Evolutionary conservation across 2,113 vertebrate genomes (phyloP), one percentile per base, ranked within the genome.

Genomic region (Nothobranchius furzeri): DNA sequence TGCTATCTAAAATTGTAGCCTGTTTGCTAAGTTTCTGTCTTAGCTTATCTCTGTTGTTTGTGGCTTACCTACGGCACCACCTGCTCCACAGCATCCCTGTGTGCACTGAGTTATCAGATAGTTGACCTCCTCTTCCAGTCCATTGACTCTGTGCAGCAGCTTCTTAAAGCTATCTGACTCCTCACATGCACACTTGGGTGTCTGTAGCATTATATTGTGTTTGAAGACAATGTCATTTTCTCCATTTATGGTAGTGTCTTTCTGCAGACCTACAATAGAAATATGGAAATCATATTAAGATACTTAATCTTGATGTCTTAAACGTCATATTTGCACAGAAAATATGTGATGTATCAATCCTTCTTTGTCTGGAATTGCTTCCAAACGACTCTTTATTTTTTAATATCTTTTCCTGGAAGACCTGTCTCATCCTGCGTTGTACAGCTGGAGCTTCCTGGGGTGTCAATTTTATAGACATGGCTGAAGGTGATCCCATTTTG

Each of bases 141-240:
- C 94, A 60, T 93, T 93, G 62, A 96, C 65, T 55, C 94, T 92
- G 83, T 93, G 94, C 74, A 96, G 45, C 30, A 96, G 90, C 35
- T 85, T 84, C 73, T 91, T 94, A 58, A 96, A 49, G 3, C 85
- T 89, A 36, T 92, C 91, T 0, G 91, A 90, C 63, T 91, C 85
- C 37, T 85, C 91, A 5, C 95, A 96, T 77, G 89, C 90, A 68
- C 90, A 93, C 64, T 77, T 91, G 0, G 92, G 90, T 0, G 88
- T 62, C 40, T 93, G 92, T 42, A 96, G 87, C 15, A 25, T 85
- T 59, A 97, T 95, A 66, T 93, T 95, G 89, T 96, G 95, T 79
- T 89, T 94, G 70, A 98, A 96, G 75, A 95, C 85, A 9, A 96
- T 87, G 64, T 95, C 93, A 61, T 95, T 95, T 4, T 94, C 93